Conservation (phyloP, 2,888 invertebrate genomes). For the Zelleria hepariella region DNA sequence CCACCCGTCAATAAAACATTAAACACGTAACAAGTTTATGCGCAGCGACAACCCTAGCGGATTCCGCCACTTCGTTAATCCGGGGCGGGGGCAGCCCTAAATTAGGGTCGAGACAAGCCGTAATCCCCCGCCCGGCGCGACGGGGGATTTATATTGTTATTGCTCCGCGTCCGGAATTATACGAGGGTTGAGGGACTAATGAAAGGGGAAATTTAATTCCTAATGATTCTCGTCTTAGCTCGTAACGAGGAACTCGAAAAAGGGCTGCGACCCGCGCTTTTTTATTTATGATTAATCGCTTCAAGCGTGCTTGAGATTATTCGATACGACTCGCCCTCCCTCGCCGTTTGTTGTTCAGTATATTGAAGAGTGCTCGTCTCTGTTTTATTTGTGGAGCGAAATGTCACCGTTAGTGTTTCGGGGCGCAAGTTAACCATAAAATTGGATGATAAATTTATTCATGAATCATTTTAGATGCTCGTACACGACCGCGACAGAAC, state of each 20-base stretch:
- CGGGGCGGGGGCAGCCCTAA: constrained; percentile 71
- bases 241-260: constrained; percentile 72
- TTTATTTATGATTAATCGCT: constrained; percentile 64
- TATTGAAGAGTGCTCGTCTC: constrained; percentile 26
- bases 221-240: constrained; percentile 73
- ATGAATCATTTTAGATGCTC: constrained; percentile 66
- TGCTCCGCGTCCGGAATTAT: constrained; percentile 72
- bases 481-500: constrained; percentile 35
- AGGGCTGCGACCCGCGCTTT: constrained; percentile 60
- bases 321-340: constrained; percentile 40
- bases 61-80: constrained; percentile 73
- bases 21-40: constrained; percentile 73
- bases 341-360: constrained; percentile 30
- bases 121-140: constrained; percentile 71
- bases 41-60: constrained; percentile 70
- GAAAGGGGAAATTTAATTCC: constrained; percentile 74
- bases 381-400: constrained; percentile 35
- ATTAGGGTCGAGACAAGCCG: constrained; percentile 73
- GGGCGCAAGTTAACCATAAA: constrained; percentile 56
- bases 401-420: constrained; percentile 29
- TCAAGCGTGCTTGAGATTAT: constrained; percentile 50
- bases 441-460: constrained; percentile 69
- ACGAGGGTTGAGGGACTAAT: constrained; percentile 73
- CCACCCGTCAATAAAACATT: constrained; percentile 72
- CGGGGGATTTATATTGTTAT: constrained; percentile 73